Conservation (phyloP, 2,888 invertebrate genomes). For the Pristionchus japonicus region DNA sequence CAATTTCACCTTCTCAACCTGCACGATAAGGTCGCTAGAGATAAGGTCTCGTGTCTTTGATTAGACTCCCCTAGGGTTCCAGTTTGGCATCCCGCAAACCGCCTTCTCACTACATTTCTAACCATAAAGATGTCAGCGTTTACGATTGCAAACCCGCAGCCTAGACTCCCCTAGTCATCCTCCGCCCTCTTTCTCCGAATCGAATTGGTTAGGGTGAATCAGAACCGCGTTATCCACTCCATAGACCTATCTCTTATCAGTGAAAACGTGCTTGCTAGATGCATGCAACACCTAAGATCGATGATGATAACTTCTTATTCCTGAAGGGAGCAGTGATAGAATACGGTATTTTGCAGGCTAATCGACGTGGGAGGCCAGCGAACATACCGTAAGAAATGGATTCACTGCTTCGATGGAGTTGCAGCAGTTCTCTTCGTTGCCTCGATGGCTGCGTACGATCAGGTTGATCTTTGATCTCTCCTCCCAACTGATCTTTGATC, state of each 20-base stretch:
- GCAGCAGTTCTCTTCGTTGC: constrained; percentile 56
- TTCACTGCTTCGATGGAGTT: constrained; percentile 59
- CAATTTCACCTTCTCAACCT: constrained; percentile 52
- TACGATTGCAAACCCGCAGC: not conserved
- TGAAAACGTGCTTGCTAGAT: not conserved
- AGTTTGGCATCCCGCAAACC: not conserved
- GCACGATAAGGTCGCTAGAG: constrained; percentile 52
- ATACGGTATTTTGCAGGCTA: constrained; percentile 47
- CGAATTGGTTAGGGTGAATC: not conserved
- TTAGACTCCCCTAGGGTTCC: not conserved
- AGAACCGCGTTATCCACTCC: not conserved
- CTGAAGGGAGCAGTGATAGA: not conserved
- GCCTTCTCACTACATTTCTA: no score
- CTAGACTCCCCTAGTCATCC: not conserved
- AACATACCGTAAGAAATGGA: constrained; percentile 59
- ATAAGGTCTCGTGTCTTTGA: constrained; percentile 24
- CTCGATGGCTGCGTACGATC: constrained; percentile 54
- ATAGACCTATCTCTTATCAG: no score
- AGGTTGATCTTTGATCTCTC: constrained; percentile 45
- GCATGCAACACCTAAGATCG: not conserved
- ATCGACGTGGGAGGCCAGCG: constrained; percentile 60
- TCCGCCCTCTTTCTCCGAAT: not conserved
- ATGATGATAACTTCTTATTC: not conserved
- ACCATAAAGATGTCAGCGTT: no score
- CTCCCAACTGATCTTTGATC: constrained; percentile 21